Evolutionary conservation across 2,888 invertebrate species (phyloP), one percentile per base, ranked within the genome.

Genomic region (Diarsia mendica): DNA sequence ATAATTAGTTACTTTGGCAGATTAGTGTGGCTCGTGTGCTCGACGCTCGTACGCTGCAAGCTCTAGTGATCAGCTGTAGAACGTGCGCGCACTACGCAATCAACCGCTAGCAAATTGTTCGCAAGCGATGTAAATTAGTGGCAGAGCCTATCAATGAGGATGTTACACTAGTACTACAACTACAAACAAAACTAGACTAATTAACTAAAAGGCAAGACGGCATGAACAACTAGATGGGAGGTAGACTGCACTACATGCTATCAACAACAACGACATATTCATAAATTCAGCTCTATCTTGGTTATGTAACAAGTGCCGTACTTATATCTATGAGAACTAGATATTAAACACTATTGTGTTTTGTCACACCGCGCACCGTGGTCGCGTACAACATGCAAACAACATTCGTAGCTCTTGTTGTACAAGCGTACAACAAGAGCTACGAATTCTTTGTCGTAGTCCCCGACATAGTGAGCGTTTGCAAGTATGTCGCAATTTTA

Each of bases 401-500:
- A n/a, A n/a, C n/a, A n/a, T n/a, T n/a, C n/a, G n/a, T n/a, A n/a
- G n/a, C n/a, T n/a, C n/a, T n/a, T n/a, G n/a, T n/a, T n/a, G n/a
- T n/a, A n/a, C n/a, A n/a, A n/a, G 9, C 58, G 58, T 58, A 1
- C 1, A 58, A 58, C 9, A 60, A n/a, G n/a, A 18, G 13, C 71
- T 20, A 70, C 58, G 70, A 64, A 83, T 77, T 58, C 64, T 53
- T 48, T 15, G 18, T 28, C 44, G 46, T 28, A 33, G n/a, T 68
- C n/a, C 39, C 44, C 51, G 9, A 70, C 39, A 63, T 61, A 48
- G 70, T 48, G 28, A 20, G 2, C 55, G 55, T 78, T 64, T 13
- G 39, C 64, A 83, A 72, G 67, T 83, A 67, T 72, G 48, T 67
- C 39, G 64, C 23, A 23, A 64, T 72, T 67, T 67, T 61, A 65